phyloP scores from a whole-genome alignment of 1,140 invertebrate genomes.

The Delia radicum region DNA sequence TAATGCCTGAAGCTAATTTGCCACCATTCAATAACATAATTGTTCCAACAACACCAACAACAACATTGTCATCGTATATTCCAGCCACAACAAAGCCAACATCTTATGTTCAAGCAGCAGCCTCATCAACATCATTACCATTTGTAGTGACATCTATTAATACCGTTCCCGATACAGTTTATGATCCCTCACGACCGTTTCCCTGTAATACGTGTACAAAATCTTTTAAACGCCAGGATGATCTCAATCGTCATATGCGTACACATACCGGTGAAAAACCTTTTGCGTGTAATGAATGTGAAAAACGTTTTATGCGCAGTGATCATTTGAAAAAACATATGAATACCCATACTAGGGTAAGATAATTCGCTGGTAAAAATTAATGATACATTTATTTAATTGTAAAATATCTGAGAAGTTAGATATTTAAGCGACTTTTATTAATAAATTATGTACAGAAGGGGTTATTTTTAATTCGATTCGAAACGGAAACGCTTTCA shows the following conservation, averaged over 20 bases:
- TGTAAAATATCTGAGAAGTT: no score
- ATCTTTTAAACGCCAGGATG: constrained; percentile 81
- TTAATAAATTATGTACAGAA: no score
- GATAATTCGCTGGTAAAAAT: constrained; percentile 29
- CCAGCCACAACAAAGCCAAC: no score
- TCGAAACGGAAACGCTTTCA: no score
- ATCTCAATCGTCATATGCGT: constrained; percentile 79
- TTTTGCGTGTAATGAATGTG: constrained; percentile 71
- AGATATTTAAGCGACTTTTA: no score
- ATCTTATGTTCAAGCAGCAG: neutral
- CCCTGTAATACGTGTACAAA: constrained; percentile 72
- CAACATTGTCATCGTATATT: neutral
- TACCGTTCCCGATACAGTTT: constrained; percentile 41
- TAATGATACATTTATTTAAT: no score
- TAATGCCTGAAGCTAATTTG: constrained; percentile 22
- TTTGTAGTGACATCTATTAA: constrained; percentile 34
- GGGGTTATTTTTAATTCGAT: no score
- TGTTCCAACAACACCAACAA: no score
- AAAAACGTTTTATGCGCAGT: constrained; percentile 78
- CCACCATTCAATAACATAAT: no score
- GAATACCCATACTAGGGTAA: constrained; percentile 70
- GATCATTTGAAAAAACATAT: constrained; percentile 84
- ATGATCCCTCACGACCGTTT: constrained; percentile 71
- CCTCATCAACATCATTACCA: neutral
- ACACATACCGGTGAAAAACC: constrained; percentile 81